Percentiles rank a stretch among this genome's conserved stretches.
Conservation (phyloP, 2,797 vertebrate genomes). For the Lerista edwardsae region DNA sequence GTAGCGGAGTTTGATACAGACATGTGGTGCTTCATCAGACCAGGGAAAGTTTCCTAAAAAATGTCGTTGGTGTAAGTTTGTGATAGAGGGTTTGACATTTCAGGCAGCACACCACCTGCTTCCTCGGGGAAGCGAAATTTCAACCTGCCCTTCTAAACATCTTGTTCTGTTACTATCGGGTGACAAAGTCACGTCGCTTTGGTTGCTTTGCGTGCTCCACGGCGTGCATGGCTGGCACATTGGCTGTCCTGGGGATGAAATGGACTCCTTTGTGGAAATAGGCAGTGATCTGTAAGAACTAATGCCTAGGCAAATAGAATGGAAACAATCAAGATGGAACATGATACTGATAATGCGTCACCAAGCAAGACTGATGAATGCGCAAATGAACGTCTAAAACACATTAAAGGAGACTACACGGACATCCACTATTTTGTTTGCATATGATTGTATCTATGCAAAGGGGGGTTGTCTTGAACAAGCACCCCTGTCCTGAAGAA, state of each 20-base stretch:
- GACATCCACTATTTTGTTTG: slow-evolving; percentile 5
- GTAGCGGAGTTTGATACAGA: neutral
- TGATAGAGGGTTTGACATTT: too few species aligned
- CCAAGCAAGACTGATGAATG: slow-evolving; percentile 45
- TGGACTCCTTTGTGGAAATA: slow-evolving; percentile 37
- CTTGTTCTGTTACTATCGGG: slow-evolving; percentile 51
- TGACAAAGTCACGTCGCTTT: slow-evolving; percentile 29
- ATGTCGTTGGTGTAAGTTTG: neutral
- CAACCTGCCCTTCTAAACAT: slow-evolving; percentile 40
- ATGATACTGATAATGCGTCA: slow-evolving; percentile 61
- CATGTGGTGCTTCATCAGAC: neutral
- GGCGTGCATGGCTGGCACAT: neutral
- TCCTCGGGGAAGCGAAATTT: slow-evolving; percentile 14
- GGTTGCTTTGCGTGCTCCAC: neutral
- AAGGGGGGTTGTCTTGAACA: neutral
- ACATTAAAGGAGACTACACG: slow-evolving; percentile 15
- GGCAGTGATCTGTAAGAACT: slow-evolving; percentile 59
- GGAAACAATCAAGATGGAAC: slow-evolving; percentile 60
- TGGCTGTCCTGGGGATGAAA: slow-evolving; percentile 3
- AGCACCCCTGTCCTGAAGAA: too few species aligned
- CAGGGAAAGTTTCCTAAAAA: accelerated
- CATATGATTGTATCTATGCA: slow-evolving; percentile 13
- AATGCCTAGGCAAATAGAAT: slow-evolving; percentile 58
- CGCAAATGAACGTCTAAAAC: slow-evolving; percentile 50
- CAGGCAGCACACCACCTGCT: neutral